Conservation (phyloP, 2,113 vertebrate species). For the Aphyosemion australe region DNA sequence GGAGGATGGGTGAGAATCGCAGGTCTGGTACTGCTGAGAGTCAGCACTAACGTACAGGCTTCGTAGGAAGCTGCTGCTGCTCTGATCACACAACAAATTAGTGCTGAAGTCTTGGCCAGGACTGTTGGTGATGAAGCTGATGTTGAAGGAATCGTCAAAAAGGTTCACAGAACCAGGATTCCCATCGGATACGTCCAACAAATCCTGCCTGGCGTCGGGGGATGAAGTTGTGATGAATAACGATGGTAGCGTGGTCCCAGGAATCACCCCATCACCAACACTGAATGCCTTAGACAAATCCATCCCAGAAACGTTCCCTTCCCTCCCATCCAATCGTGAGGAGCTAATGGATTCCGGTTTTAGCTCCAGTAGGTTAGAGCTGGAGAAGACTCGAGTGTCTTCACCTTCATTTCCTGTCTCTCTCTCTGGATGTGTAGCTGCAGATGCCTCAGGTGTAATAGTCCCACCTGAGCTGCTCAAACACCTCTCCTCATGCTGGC, state of each 20-base stretch:
- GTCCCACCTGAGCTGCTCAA: background rate
- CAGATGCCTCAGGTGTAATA: background rate
- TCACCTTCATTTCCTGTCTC: constrained; percentile 3
- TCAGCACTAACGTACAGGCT: constrained; percentile 45
- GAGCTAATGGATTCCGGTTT: background rate
- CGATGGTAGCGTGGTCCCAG: constrained; percentile 4
- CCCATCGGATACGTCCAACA: background rate
- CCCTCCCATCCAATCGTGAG: background rate
- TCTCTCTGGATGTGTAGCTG: background rate
- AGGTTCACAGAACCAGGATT: constrained; percentile 11
- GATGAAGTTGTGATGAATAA: constrained; percentile 55
- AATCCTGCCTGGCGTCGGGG: constrained; percentile 15
- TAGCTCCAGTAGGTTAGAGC: constrained; percentile 3
- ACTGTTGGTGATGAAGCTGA: background rate
- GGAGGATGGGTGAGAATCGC: constrained; percentile 48
- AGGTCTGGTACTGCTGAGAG: constrained; percentile 75
- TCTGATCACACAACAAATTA: constrained; percentile 27
- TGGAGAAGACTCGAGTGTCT: background rate
- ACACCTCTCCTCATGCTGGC: constrained; percentile 14
- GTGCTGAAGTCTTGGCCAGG: background rate
- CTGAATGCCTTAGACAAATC: background rate
- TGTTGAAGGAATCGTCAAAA: constrained; percentile 22
- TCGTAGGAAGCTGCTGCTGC: constrained; percentile 39
- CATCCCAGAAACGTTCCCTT: background rate
- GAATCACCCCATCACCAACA: background rate